Evolutionary conservation across 2,888 invertebrate genomes (phyloP), one percentile per base, ranked within the genome.

Genomic region (Sturmia bella): DNA sequence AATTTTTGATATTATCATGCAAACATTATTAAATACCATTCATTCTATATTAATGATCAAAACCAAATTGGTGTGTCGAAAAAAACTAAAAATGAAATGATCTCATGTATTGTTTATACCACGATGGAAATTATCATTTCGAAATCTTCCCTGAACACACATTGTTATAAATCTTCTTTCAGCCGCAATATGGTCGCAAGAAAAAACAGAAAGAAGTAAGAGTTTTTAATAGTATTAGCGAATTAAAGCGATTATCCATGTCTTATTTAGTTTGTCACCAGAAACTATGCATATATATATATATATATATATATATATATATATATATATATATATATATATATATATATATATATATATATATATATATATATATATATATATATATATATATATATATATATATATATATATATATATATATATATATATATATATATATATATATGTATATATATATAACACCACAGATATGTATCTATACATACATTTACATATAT

Each of bases 161-260:
- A 75, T 61, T 70, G 64, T 70, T 82, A 72, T 84, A 88, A 90
- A 90, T 89, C 88, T 90, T 90, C 91, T 90, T 91, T 90, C 91
- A 91, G 90, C 90, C 90, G 91, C 90, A 91, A 91, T 96, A 95
- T 96, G 96, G 96, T 95, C 96, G 96, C 95, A 96, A 96, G 96
- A 97, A 96, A 96, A 96, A 96, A 95, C 96, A 96, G 96, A 97
- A 97, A 96, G 96, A 97, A 96, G 97, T 97, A 97, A 97, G 97
- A 95, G 93, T 93, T 93, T 87, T 54, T 69, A 64, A 72, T 75
- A 73, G 79, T 69, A 73, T 24, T 41, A 57, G 72, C 73, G 72
- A 64, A 68, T 50, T 69, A 74, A 73, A 59, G 56, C 27, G 41
- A 48, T 64, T 72, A 43, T 63, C 11, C 32, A 39, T 56, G 48